phyloP scores from a whole-genome alignment of 2,888 invertebrate genomes.

The Xanthorhoe designata region DNA sequence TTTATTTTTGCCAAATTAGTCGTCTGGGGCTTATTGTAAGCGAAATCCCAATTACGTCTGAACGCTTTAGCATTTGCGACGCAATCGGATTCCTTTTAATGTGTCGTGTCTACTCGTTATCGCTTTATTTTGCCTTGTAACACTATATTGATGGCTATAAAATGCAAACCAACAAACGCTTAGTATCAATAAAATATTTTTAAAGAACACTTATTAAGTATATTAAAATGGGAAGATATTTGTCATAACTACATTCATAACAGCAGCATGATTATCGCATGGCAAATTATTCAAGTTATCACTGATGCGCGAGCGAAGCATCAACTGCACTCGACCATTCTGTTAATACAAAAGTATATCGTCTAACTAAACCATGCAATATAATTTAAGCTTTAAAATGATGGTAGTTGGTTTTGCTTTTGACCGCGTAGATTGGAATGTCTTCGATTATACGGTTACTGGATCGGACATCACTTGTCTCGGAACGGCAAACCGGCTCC shows the following conservation, averaged over 20 bases:
- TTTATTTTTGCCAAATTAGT: conserved; percentile 70
- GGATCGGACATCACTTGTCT: conserved; percentile 56
- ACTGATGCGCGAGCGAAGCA: conserved; percentile 54
- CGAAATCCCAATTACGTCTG: conserved; percentile 68
- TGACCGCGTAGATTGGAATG: conserved; percentile 18
- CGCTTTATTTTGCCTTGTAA: conserved; percentile 27
- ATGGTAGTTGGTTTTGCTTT: conserved; percentile 19
- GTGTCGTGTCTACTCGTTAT: conserved; percentile 48
- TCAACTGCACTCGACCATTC: conserved; percentile 38
- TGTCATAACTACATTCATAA: conserved; percentile 53
- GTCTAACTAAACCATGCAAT: conserved; percentile 18
- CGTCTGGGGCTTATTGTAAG: conserved; percentile 63
- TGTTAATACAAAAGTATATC: conserved; percentile 28
- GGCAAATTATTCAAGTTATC: conserved; percentile 65
- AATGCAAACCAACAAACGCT: conserved; percentile 2
- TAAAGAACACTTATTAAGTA: neutral
- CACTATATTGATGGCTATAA: neutral
- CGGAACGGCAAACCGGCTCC: conserved; percentile 49
- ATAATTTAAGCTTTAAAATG: conserved; percentile 29
- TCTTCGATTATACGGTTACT: conserved; percentile 55
- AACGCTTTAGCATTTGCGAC: conserved; percentile 56
- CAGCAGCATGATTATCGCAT: conserved; percentile 59
- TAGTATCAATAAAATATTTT: too few species aligned
- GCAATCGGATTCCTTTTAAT: conserved; percentile 53
- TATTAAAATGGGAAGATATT: conserved; percentile 11